These are phyloP conservation scores for Drosophila pachea DNA, from an alignment of 1,140 invertebrate genomes.

Conservation along the genomic window DNA sequence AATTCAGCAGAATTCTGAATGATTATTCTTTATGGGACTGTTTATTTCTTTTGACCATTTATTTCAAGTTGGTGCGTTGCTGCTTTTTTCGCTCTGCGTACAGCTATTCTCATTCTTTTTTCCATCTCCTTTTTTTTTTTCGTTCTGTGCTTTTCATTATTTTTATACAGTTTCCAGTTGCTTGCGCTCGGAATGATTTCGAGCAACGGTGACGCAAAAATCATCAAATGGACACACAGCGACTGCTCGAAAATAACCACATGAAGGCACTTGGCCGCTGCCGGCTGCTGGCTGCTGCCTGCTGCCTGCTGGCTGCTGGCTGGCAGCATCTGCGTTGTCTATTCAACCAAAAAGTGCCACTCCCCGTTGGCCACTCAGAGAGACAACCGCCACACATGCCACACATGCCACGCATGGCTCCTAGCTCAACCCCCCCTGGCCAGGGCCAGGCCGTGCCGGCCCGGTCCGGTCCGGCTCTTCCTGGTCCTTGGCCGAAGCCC, in stretches of 20 bases:
- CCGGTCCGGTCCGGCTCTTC: background rate
- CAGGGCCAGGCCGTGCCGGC: constrained; percentile 3
- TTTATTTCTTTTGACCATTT: constrained; percentile 79
- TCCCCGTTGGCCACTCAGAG: constrained; percentile 16
- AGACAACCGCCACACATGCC: constrained; percentile 18
- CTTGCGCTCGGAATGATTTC: constrained; percentile 75
- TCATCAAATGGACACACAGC: constrained; percentile 62
- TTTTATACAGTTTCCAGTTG: constrained; percentile 78
- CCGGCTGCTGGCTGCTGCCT: constrained; percentile 2
- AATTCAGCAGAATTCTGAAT: constrained; percentile 79
- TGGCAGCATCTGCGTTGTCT: constrained; percentile 53
- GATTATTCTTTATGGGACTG: constrained; percentile 79
- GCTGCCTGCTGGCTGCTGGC: constrained; percentile 5
- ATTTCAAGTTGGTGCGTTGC: constrained; percentile 73
- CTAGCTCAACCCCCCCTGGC: background rate
- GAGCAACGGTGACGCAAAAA: constrained; percentile 77
- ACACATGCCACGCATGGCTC: constrained; percentile 49
- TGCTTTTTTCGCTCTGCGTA: constrained; percentile 7
- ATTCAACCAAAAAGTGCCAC: constrained; percentile 69
- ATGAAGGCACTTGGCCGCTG: constrained; percentile 23
- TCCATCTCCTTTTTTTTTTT: constrained; percentile 4
- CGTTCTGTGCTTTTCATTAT: constrained; percentile 60
- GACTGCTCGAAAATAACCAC: constrained; percentile 18
- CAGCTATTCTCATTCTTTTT: constrained; percentile 1
- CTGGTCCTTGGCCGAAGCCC: constrained; percentile 20